Conservation (phyloP, 2,888 invertebrate genomes). For the Pollenia angustigena region DNA sequence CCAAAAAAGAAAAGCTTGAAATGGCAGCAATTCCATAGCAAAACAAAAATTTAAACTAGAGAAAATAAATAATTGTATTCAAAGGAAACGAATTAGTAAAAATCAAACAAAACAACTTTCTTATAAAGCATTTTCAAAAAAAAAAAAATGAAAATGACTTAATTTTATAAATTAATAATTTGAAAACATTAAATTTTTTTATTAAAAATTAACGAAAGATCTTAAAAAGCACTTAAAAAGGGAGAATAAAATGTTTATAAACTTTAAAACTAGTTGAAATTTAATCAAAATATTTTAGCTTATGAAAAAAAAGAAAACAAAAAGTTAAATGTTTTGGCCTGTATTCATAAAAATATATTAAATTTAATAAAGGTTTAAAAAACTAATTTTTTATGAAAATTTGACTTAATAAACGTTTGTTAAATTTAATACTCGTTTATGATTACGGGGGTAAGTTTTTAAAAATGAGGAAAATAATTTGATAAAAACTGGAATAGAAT, state of each 20-base stretch:
- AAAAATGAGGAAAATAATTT: constrained; percentile 4
- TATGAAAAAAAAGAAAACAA: no score
- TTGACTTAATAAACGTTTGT: no score
- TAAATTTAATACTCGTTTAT: no score
- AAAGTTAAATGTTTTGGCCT: no score
- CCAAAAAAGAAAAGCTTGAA: constrained; percentile 43
- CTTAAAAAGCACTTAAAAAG: no score
- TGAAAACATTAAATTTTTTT: background rate
- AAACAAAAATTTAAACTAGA: constrained; percentile 26
- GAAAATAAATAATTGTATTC: constrained; percentile 35
- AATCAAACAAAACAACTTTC: constrained; percentile 35
- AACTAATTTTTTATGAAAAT: no score
- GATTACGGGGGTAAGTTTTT: background rate
- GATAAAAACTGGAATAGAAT: background rate
- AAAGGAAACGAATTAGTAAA: constrained; percentile 21
- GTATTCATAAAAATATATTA: no score
- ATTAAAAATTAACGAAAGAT: background rate
- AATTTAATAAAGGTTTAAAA: no score
- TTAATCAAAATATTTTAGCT: no score
- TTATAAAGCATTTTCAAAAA: constrained; percentile 21
- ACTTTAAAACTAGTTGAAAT: no score
- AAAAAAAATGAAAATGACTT: background rate
- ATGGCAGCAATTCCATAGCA: constrained; percentile 60
- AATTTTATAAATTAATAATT: background rate
- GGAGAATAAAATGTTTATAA: no score